Conservation (phyloP, 2,113 vertebrate genomes). For the Xerus inauris region DNA sequence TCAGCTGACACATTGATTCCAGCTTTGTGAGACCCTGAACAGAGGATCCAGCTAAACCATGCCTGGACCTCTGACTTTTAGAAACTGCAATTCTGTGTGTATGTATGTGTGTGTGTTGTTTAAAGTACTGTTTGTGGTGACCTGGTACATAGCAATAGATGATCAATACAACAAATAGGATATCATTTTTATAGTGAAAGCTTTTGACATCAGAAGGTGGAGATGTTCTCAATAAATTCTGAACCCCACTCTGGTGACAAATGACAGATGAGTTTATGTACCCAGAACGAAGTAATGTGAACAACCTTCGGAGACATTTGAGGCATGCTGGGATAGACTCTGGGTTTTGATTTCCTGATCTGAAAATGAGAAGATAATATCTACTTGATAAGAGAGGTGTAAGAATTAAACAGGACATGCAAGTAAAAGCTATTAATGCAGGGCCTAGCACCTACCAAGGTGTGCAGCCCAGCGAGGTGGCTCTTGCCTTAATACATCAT, state of each 20-base stretch:
- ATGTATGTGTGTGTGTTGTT: neutral
- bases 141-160: neutral
- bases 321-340: neutral
- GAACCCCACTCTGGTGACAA: neutral
- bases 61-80: neutral
- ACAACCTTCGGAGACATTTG: neutral
- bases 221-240: neutral
- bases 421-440: neutral
- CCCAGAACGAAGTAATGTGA: neutral
- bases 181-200: constrained; percentile 3
- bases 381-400: neutral
- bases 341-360: neutral
- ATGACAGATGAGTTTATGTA: neutral
- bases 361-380: neutral
- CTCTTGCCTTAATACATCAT: neutral
- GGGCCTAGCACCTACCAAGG: neutral
- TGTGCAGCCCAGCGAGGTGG: neutral
- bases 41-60: neutral
- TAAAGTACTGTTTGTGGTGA: neutral
- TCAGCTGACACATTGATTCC: neutral
- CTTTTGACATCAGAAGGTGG: neutral
- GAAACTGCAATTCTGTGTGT: neutral
- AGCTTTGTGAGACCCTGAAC: neutral
- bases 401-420: neutral
- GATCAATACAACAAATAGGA: neutral